phyloP scores from a whole-genome alignment of 2,888 invertebrate genomes.

The Teinopalpus imperialis region DNA sequence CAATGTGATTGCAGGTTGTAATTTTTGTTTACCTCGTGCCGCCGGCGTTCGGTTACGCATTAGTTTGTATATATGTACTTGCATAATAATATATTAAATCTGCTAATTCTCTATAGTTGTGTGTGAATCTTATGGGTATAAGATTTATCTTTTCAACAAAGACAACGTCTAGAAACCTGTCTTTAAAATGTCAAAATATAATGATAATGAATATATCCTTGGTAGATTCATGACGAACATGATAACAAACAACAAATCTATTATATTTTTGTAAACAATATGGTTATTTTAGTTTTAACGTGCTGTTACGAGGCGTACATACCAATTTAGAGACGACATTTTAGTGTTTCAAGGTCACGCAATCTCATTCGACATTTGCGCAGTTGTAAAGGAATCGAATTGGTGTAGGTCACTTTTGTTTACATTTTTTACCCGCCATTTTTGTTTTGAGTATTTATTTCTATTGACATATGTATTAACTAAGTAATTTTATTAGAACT shows the following conservation, averaged over 20 bases:
- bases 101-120: too few species aligned
- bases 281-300: constrained; percentile 26
- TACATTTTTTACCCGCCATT: constrained; percentile 20
- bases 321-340: constrained; percentile 34
- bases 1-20: constrained; percentile 32
- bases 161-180: too few species aligned
- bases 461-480: too few species aligned
- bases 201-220: too few species aligned
- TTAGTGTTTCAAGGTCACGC: constrained; percentile 52
- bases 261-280: constrained; percentile 20
- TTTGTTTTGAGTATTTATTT: too few species aligned
- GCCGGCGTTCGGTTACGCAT: constrained; percentile 37
- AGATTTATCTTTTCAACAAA: too few species aligned
- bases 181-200: too few species aligned
- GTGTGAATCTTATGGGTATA: constrained; percentile 2
- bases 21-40: constrained; percentile 65
- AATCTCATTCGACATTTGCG: constrained; percentile 39
- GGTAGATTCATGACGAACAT: too few species aligned
- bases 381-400: constrained; percentile 36
- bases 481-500: too few species aligned
- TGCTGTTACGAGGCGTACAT: constrained; percentile 11
- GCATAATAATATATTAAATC: too few species aligned
- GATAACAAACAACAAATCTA: too few species aligned
- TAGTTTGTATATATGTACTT: constrained; percentile 1
- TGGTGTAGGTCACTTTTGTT: constrained; percentile 31